Evolutionary conservation across 35 echinoderm and acorn worm species (phyloP).

Genomic region (Ophioderma brevispina): DNA sequence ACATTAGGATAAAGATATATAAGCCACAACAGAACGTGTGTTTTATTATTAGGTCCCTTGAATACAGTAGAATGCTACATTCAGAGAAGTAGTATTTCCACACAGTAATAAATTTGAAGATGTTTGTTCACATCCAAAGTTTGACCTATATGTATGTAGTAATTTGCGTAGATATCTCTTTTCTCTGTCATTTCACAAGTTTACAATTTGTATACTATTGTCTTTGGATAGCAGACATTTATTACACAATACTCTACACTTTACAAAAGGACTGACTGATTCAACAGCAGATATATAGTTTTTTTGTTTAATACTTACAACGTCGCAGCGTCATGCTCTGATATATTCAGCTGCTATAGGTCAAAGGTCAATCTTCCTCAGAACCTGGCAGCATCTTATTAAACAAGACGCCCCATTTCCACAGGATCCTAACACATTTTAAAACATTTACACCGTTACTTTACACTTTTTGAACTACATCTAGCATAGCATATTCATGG

Average conservation of each 20-base stretch:
- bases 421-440: neutral
- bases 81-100: too few species aligned
- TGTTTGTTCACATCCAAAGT: too few species aligned
- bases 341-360: slow-evolving; percentile 7
- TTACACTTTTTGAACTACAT: neutral
- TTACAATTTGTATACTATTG: slow-evolving; percentile 11
- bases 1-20: too few species aligned
- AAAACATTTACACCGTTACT: neutral
- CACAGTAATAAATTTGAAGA: too few species aligned
- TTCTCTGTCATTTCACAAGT: slow-evolving; percentile 1
- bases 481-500: neutral
- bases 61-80: too few species aligned
- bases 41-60: too few species aligned
- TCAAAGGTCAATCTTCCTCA: neutral
- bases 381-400: neutral
- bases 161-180: too few species aligned
- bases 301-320: slow-evolving; percentile 9
- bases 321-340: neutral
- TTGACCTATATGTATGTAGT: too few species aligned
- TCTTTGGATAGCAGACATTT: neutral
- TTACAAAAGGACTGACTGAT: neutral
- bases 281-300: slow-evolving; percentile 10
- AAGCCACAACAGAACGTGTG: too few species aligned
- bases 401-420: neutral
- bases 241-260: neutral